Base-by-base conservation (phyloP, 2,888 invertebrate species). In the Drosophila rubida region DNA sequence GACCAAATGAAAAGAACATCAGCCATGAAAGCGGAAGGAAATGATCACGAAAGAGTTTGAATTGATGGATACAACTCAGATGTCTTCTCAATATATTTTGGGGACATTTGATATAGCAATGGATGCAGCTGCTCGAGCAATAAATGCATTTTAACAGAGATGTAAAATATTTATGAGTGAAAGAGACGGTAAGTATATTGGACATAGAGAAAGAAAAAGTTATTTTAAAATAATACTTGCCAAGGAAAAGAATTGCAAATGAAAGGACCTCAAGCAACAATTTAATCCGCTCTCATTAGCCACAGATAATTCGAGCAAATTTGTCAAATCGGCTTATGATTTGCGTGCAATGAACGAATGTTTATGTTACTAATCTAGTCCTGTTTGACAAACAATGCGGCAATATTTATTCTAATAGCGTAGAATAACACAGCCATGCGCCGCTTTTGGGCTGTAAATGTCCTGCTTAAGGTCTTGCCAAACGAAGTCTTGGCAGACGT, bases 301-400 rank as follows among this genome's bases (percentile, higher is more conserved):
- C 68, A 57, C 22, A 72, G 80, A 83, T 87, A 87, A 88, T 86
- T 88, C 88, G 75, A 61, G 63, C 72, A 89, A 90, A 87, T 89
- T 87, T 87, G 70, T 58, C 14, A 83, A 90, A 89, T 90, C 90
- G 81, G 89, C 87, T 90, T 90, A 89, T 80, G 84, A 84, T 80
- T 86, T 84, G 75, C 64, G 62, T 87, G 79, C 57, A 83, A 73
- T 82, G 76, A 61, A 71, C 59, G 59, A 81, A 83, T 90, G 89
- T 89, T 90, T 90, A 89, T 77, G 88, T 85, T 88, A 88, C 79
- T 85, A 89, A 90, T 90, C 89, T 89, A 83, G 83, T 85, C 89
- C 88, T 90, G 89, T 90, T 90, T 90, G 84, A 79, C 89, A 90
- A 90, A 90, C 89, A 90, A 89, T 89, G 90, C 80, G 78, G 78